Evolutionary conservation across 2,888 invertebrate species (phyloP).

Genomic region (Agriopis aurantiaria): DNA sequence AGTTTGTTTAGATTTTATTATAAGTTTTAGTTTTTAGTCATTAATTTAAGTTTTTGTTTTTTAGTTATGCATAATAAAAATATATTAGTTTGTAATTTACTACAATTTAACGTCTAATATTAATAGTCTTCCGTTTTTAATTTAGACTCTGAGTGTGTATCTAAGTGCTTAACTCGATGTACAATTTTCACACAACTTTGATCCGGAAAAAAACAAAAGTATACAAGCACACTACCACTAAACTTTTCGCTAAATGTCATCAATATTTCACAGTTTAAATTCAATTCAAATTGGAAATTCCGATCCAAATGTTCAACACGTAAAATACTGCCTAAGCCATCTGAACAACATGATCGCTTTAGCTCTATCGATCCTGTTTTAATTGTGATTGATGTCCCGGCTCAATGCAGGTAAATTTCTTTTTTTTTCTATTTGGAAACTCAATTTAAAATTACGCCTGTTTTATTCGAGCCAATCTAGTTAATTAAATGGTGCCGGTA

Average conservation of each 20-base stretch:
- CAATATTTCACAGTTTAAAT: constrained; percentile 11
- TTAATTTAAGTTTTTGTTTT: too few species aligned
- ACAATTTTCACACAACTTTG: too few species aligned
- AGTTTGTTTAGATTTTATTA: too few species aligned
- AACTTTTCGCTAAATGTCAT: background rate
- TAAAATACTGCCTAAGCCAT: constrained; percentile 26
- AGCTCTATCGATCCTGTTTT: constrained; percentile 34
- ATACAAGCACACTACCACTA: too few species aligned
- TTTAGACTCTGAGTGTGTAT: too few species aligned
- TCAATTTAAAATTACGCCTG: constrained; percentile 44
- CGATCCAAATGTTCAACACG: constrained; percentile 20
- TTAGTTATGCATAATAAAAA: too few species aligned
- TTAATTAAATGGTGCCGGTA: constrained; percentile 41
- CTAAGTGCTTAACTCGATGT: too few species aligned
- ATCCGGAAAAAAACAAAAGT: too few species aligned
- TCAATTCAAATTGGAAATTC: constrained; percentile 12
- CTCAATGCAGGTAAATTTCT: constrained; percentile 26
- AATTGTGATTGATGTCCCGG: constrained; percentile 42
- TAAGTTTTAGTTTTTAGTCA: too few species aligned
- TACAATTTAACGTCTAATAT: too few species aligned
- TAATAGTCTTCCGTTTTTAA: too few species aligned
- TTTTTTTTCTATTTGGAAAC: constrained; percentile 32
- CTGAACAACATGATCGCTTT: constrained; percentile 20
- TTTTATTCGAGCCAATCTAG: constrained; percentile 45
- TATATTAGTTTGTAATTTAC: too few species aligned